Evolutionary conservation across 2,888 invertebrate genomes (phyloP).

Genomic region (Leptinotarsa peninsularis): DNA sequence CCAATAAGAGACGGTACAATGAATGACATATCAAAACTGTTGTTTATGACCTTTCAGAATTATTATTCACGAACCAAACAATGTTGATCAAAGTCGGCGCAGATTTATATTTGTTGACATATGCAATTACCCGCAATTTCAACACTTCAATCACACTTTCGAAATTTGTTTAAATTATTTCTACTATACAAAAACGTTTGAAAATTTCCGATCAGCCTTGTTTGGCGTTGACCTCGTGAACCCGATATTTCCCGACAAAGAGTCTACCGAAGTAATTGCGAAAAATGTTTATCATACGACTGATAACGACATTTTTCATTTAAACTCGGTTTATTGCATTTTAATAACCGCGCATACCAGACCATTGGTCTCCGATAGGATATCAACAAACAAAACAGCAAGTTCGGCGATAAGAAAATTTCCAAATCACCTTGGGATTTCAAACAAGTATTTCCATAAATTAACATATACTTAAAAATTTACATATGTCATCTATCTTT

Average conservation of each 20-base stretch:
- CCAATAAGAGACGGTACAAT: no score
- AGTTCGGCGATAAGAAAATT: neutral
- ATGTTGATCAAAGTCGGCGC: neutral
- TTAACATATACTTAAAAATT: no score
- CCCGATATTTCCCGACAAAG: constrained; percentile 17
- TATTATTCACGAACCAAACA: neutral
- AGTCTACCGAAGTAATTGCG: constrained; percentile 19
- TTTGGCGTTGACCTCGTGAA: constrained; percentile 7
- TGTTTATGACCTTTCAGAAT: no score
- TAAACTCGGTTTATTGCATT: constrained; percentile 2
- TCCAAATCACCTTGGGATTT: neutral
- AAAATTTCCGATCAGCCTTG: constrained; percentile 8
- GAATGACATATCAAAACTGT: no score
- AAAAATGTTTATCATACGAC: neutral
- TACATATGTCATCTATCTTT: no score
- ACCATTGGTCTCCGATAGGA: constrained; percentile 13
- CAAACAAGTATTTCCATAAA: no score
- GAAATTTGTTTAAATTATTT: constrained; percentile 14
- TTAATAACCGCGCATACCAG: constrained; percentile 10
- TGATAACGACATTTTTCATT: neutral
- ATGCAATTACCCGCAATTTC: neutral
- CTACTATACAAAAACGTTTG: neutral
- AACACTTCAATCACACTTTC: constrained; percentile 7
- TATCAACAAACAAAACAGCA: neutral
- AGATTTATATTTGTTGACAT: neutral